Conservation (phyloP, 2,888 invertebrate species). For the Nycteola revayana region DNA sequence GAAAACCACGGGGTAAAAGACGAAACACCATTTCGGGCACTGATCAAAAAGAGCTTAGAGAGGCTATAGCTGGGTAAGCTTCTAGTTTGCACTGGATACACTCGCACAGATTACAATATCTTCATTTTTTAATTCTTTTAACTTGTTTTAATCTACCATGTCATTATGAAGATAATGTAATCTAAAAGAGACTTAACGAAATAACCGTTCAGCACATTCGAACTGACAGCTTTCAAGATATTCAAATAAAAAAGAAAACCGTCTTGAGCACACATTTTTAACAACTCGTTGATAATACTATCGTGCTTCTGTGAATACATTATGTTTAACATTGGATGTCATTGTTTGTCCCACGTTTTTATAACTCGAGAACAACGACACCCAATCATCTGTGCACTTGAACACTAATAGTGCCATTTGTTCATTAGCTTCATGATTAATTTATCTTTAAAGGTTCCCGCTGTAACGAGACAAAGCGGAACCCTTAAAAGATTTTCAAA, state of each 20-base stretch:
- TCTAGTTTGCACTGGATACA: slow-evolving; percentile 72
- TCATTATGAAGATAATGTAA: slow-evolving; percentile 61
- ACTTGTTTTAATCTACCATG: slow-evolving; percentile 30
- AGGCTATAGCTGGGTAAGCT: slow-evolving; percentile 92
- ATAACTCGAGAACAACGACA: slow-evolving; percentile 55
- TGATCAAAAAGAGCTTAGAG: slow-evolving; percentile 94
- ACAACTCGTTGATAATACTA: slow-evolving; percentile 67
- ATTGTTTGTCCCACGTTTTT: slow-evolving; percentile 51
- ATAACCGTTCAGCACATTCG: slow-evolving; percentile 69
- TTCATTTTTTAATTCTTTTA: slow-evolving; percentile 32
- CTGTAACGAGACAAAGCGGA: slow-evolving; percentile 73
- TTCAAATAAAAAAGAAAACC: slow-evolving; percentile 59
- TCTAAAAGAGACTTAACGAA: slow-evolving; percentile 58
- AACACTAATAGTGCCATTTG: slow-evolving; percentile 77
- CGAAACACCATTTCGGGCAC: slow-evolving; percentile 95
- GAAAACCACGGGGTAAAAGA: slow-evolving; percentile 91
- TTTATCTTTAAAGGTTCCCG: slow-evolving; percentile 59
- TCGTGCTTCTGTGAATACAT: slow-evolving; percentile 79
- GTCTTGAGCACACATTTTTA: slow-evolving; percentile 71
- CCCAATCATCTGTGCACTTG: slow-evolving; percentile 72
- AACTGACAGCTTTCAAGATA: slow-evolving; percentile 65
- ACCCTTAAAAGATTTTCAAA: slow-evolving; percentile 58
- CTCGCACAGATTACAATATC: slow-evolving; percentile 66
- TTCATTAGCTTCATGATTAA: slow-evolving; percentile 78
- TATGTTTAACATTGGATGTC: slow-evolving; percentile 70